Conservation (phyloP, 2,797 vertebrate genomes). For the Macroramphosus scolopax region DNA sequence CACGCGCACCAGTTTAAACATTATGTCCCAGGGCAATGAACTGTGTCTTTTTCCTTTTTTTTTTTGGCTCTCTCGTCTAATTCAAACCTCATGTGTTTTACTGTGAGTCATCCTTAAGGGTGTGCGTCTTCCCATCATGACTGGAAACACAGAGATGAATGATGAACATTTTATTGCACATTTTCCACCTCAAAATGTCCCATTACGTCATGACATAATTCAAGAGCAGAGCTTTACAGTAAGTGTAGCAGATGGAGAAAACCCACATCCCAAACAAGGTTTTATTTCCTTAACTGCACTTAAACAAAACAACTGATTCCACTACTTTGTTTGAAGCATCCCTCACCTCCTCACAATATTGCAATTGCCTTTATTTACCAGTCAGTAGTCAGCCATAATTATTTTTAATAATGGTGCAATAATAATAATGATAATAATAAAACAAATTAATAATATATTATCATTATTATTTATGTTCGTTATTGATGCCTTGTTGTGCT, state of each 20-base stretch:
- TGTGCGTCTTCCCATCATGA: conserved; percentile 14
- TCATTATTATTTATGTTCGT: too few species aligned
- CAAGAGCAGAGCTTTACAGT: not conserved
- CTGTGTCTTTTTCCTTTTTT: conserved; percentile 29
- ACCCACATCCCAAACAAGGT: too few species aligned
- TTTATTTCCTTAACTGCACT: too few species aligned
- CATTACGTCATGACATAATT: not conserved
- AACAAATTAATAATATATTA: too few species aligned
- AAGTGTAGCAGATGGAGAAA: not conserved
- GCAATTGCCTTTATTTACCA: too few species aligned
- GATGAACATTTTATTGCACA: not conserved
- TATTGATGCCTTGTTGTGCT: too few species aligned
- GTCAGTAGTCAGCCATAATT: too few species aligned
- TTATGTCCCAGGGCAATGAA: conserved; percentile 60
- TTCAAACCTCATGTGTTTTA: conserved; percentile 40
- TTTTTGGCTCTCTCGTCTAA: conserved; percentile 34
- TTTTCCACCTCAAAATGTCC: conserved; percentile 29
- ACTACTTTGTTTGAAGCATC: too few species aligned
- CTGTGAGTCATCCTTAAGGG: conserved; percentile 40
- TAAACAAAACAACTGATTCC: too few species aligned
- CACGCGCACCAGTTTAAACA: conserved; percentile 53
- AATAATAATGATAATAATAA: too few species aligned
- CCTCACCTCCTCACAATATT: too few species aligned
- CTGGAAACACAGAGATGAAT: not conserved
- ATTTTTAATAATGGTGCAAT: too few species aligned